Evolutionary conservation across 2,113 vertebrate genomes (phyloP), one percentile per base, ranked within the genome.

Genomic region (Otus sunia): DNA sequence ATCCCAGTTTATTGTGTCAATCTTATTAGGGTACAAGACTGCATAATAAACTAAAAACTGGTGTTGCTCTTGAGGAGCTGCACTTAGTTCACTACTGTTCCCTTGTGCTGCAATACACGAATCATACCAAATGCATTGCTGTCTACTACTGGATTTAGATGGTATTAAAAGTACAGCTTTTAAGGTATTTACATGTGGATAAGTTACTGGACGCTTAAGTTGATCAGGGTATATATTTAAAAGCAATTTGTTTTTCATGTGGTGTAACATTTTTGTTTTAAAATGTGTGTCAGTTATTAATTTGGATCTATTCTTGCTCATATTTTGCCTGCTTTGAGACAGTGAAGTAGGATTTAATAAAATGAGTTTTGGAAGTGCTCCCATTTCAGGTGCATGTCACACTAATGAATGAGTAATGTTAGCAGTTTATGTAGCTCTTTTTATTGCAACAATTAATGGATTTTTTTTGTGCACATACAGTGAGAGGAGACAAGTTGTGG

Each of bases 171-270:
- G 30, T 26, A 43, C 53, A 80, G 53, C 49, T 43, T 63, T 32
- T 11, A 25, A 47, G 37, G 39, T 26, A 3, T 30, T 80, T 25
- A 56, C 34, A 10, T 0, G 0, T 32, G 37, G 39, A 1, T 52
- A 7, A 43, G 36, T 23, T 66, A 37, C n/a, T 64, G 67, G 34
- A 22, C 0, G 6, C 45, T 49, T 26, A 47, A 34, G 34, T 12
- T 53, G 43, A 52, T 50, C 3, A 13, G 71, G 12, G 39, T 79
- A 8, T 32, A 16, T 59, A 45, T 71, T 86, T 72, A 53, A 88
- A 91, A 83, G n/a, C 15, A 32, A 4, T 66, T 82, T 80, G 25
- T 2, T 88, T 76, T 69, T 83, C 27, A 7, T 4, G 2, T 20
- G 45, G 13, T 73, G 36, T 73, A 67, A 66, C 13, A 3, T 56